Evolutionary conservation across 2,113 vertebrate species (phyloP), one percentile per base, ranked within the genome.

Genomic region (Solea senegalensis): DNA sequence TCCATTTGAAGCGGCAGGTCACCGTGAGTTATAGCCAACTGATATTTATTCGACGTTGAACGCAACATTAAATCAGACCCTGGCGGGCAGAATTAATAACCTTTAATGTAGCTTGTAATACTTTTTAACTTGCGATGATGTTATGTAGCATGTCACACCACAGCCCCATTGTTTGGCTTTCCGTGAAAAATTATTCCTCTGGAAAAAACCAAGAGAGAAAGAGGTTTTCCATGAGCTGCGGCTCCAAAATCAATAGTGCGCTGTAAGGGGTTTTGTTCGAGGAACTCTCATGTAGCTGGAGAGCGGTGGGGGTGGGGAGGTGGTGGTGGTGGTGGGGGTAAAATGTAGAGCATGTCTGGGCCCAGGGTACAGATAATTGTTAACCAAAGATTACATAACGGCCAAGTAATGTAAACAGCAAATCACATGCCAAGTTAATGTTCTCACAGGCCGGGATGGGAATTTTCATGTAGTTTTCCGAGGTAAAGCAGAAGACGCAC

Each of bases 1-100:
- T 80, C 68, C 51, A 52, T 73, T 67, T 76, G 58, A 69, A 82
- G 76, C 80, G 74, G 76, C 82, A 49, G 86, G 81, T 83, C 82
- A 74, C 75, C 34, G 4, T 82, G 69, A 92, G 79, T 90, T 89
- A 90, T 74, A 9, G 80, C 72, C 51, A 13, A 78, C 69, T 63
- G 80, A 82, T 90, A 87, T 92, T 90, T 91, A 91, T 91, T 86
- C 91, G 83, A 86, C 83, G 71, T 66, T 79, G 78, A 92, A 90
- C 50, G 78, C 81, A 66, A 61, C 77, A 76, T 85, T 91, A 92
- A 89, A 89, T 91, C 86, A 81, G 63, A 16, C 26, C 69, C 56
- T 52, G 28, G 0, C 43, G 13, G 76, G 86, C 51, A 44, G 51
- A 78, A 87, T 82, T 85, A 84, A 90, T 91, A 89, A 88, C 88